phyloP scores from a whole-genome alignment of 2,797 vertebrate species.

The Muscicapa comitata region DNA sequence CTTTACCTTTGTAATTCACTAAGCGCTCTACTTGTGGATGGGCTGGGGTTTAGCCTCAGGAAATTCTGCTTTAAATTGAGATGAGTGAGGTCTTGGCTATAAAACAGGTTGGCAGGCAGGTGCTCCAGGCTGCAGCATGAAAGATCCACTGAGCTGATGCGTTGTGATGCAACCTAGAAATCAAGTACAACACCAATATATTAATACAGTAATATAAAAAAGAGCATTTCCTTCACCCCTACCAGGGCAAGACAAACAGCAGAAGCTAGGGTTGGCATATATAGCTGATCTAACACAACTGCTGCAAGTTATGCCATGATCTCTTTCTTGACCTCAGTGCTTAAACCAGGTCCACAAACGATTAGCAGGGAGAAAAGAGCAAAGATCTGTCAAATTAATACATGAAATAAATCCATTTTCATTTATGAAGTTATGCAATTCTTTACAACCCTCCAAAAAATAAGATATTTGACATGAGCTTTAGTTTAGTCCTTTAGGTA shows the following conservation, averaged over 20 bases:
- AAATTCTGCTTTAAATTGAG: conserved; percentile 99
- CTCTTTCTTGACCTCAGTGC: neutral
- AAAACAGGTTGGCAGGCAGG: conserved; percentile 93
- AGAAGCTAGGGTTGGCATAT: neutral
- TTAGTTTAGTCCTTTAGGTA: neutral
- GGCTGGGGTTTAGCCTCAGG: conserved; percentile 74
- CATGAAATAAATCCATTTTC: neutral
- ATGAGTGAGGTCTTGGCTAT: conserved; percentile 97
- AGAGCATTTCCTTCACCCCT: neutral
- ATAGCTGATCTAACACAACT: neutral
- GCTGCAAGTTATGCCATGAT: neutral
- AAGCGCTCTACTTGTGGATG: conserved; percentile 80
- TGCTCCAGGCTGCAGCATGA: conserved; percentile 96
- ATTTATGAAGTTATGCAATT: neutral
- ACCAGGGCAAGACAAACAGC: neutral
- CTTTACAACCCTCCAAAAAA: neutral
- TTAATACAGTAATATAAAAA: neutral
- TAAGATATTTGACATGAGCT: neutral
- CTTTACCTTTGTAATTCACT: conserved; percentile 90
- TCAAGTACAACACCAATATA: neutral
- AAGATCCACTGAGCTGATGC: conserved; percentile 96
- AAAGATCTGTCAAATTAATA: neutral
- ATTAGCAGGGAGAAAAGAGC: neutral
- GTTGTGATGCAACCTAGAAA: conserved; percentile 91
- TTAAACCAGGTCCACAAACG: neutral